A percentile compares a stretch with the other conserved stretches of the same genome.
Evolutionary conservation across 2,113 vertebrate species (phyloP).

Genomic region (Oreochromis spilurus): DNA sequence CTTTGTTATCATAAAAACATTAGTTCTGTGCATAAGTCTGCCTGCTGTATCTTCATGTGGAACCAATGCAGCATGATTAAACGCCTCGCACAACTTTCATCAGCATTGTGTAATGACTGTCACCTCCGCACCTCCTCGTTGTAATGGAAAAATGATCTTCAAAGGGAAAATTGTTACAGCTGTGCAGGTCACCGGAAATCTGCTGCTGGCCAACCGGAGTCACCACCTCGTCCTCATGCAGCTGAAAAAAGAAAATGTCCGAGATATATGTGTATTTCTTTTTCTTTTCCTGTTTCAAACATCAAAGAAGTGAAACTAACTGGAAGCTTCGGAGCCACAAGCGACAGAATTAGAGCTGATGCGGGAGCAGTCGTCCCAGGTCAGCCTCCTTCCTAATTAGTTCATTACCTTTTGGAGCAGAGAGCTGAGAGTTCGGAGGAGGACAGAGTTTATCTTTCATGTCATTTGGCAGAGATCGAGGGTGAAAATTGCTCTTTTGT

Average conservation of each 20-base stretch:
- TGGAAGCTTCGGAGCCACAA: neutral
- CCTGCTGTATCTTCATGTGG: neutral
- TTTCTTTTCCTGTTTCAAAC: neutral
- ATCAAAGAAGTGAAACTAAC: constrained; percentile 12
- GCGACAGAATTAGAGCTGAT: neutral
- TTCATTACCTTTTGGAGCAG: constrained; percentile 13
- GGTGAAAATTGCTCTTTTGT: constrained; percentile 27
- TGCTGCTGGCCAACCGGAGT: neutral
- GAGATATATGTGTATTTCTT: neutral
- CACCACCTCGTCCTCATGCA: neutral
- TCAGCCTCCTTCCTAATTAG: constrained; percentile 3
- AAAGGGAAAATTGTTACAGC: neutral
- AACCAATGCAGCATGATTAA: constrained; percentile 31
- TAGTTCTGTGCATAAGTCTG: neutral
- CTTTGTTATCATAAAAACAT: neutral
- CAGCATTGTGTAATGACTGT: constrained; percentile 5
- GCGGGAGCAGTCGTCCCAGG: neutral
- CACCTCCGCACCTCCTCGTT: constrained; percentile 1
- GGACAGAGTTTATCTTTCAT: constrained; percentile 2
- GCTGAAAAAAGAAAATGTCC: neutral
- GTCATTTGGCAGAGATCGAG: neutral
- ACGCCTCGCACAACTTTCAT: neutral
- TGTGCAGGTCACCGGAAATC: neutral
- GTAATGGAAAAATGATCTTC: constrained; percentile 19
- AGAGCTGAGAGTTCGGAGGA: neutral